Percentiles rank a stretch among this genome's conserved stretches.
Conservation (phyloP, 2,888 invertebrate species). For the Pecten maximus region DNA sequence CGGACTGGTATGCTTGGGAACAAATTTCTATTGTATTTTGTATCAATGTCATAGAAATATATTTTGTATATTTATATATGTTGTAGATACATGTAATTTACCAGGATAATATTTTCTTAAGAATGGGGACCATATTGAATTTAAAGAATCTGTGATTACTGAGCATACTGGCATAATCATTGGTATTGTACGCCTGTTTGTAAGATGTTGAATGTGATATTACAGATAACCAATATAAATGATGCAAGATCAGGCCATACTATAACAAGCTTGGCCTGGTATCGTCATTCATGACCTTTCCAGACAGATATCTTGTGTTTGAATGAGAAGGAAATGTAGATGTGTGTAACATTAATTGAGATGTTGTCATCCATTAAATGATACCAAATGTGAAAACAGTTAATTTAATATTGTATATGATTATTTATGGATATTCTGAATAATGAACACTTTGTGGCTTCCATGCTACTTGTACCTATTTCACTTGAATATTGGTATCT, state of each 20-base stretch:
- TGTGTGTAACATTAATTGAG: background rate
- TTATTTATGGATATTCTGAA: background rate
- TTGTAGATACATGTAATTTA: too few species aligned
- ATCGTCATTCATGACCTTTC: background rate
- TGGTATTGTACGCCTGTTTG: too few species aligned
- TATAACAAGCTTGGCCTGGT: background rate
- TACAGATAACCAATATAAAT: background rate
- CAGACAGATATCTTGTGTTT: background rate
- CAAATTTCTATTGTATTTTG: background rate
- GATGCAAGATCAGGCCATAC: too few species aligned
- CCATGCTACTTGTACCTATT: background rate
- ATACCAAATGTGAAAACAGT: background rate
- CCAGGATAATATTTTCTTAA: too few species aligned
- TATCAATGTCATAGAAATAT: background rate
- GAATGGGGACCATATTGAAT: background rate
- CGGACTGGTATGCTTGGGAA: too few species aligned
- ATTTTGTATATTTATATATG: background rate
- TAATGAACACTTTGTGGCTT: background rate
- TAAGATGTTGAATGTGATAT: background rate
- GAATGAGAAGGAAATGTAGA: background rate
- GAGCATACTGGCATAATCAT: too few species aligned
- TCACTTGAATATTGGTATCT: background rate
- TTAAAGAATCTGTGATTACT: background rate
- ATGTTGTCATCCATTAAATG: background rate
- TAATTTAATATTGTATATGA: background rate